Percentiles rank a stretch among this genome's conserved stretches.
Evolutionary conservation across 2,888 invertebrate species (phyloP).

Genomic region (Agrochola litura): DNA sequence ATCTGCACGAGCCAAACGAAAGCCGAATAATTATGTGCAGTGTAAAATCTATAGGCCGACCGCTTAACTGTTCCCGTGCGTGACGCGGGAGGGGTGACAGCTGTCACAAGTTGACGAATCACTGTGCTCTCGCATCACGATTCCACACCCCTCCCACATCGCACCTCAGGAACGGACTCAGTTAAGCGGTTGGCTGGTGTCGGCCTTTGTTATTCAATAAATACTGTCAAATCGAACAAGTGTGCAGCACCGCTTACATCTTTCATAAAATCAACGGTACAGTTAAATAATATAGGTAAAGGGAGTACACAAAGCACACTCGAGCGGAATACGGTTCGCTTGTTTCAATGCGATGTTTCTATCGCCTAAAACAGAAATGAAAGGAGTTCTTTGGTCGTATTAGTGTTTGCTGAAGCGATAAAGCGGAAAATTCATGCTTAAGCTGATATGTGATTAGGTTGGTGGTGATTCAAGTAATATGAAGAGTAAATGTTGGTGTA

Average conservation of each 20-base stretch:
- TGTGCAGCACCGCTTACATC: background rate
- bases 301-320: conserved; percentile 36
- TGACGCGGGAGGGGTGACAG: too few relatives aligned
- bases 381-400: conserved; percentile 43
- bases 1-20: background rate
- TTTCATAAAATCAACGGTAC: conserved; percentile 37
- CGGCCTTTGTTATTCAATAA: background rate
- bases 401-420: conserved; percentile 49
- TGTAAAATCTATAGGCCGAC: too few relatives aligned
- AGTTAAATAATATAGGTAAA: conserved; percentile 40
- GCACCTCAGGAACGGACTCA: too few relatives aligned
- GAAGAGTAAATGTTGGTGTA: conserved; percentile 25
- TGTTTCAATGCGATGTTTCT: conserved; percentile 51
- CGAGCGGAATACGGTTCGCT: conserved; percentile 19
- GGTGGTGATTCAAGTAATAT: conserved; percentile 23
- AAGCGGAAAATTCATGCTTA: conserved; percentile 50
- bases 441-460: conserved; percentile 37
- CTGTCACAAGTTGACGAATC: too few relatives aligned
- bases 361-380: conserved; percentile 34
- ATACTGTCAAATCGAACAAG: background rate
- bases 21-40: background rate
- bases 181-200: background rate
- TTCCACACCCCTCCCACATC: too few relatives aligned
- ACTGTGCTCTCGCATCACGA: too few relatives aligned
- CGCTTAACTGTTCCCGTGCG: too few relatives aligned